Conservation (phyloP, 2,797 vertebrate genomes). For the Sarcophilus harrisii region DNA sequence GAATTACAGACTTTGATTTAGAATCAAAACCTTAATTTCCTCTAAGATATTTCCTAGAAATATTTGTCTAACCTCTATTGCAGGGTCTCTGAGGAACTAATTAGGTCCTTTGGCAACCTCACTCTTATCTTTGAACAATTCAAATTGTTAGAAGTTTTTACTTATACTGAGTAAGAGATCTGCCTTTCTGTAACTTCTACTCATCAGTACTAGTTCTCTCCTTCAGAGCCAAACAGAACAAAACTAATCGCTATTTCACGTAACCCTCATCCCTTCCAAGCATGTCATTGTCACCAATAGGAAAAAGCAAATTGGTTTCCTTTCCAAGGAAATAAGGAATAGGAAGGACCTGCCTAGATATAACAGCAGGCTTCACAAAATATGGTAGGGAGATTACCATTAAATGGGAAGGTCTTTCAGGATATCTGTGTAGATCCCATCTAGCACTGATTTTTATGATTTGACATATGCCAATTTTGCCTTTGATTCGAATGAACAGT, state of each 20-base stretch:
- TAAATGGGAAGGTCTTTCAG: not conserved
- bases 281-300: not conserved
- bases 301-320: not conserved
- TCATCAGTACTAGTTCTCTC: not conserved
- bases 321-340: not conserved
- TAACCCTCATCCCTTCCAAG: not conserved
- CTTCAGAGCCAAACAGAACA: not conserved
- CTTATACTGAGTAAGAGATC: not conserved
- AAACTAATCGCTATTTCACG: not conserved
- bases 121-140: not conserved
- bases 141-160: not conserved
- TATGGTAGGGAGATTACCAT: not conserved
- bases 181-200: not conserved
- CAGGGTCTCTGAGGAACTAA: not conserved
- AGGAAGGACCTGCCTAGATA: not conserved
- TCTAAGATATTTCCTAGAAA: not conserved
- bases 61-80: not conserved
- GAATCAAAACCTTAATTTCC: not conserved
- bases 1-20: not conserved
- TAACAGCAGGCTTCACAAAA: not conserved
- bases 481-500: constrained; percentile 71
- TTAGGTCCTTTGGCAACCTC: not conserved
- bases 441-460: not conserved
- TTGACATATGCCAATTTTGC: constrained; percentile 52
- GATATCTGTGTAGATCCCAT: not conserved